Conservation (phyloP, 2,113 vertebrate species). For the Seriola quinqueradiata region DNA sequence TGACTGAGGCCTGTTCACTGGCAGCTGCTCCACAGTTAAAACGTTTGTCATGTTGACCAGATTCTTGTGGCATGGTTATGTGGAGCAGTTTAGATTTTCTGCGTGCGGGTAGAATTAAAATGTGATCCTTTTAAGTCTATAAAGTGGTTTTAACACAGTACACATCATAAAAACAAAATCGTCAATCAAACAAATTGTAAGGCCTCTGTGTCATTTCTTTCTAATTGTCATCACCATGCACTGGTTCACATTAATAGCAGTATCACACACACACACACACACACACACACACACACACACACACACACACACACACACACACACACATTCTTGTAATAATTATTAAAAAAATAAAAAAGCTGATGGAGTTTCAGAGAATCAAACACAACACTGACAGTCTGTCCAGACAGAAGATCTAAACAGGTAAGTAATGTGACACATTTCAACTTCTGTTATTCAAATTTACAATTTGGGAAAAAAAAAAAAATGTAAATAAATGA, state of each 20-base stretch:
- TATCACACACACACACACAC: neutral
- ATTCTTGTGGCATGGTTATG: neutral
- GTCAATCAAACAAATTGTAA: neutral
- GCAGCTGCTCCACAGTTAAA: neutral
- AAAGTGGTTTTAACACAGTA: neutral
- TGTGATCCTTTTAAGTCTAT: neutral
- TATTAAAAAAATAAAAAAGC: neutral
- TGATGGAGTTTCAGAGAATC: neutral
- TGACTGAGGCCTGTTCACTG: conserved; percentile 7
- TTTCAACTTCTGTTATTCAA: neutral
- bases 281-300: too few species aligned
- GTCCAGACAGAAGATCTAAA: neutral
- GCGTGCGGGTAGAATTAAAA: neutral
- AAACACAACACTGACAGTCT: neutral
- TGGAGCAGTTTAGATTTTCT: neutral
- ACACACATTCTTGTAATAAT: too few species aligned
- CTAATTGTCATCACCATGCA: neutral
- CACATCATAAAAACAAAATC: neutral
- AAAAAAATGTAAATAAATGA: neutral
- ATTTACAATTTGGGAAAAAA: neutral
- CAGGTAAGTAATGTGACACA: neutral
- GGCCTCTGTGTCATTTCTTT: neutral
- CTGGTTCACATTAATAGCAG: neutral
- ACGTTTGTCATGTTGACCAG: neutral
- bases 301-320: too few species aligned